Base-by-base conservation (phyloP, 2,888 invertebrate genomes). In the Panopea generosa region DNA sequence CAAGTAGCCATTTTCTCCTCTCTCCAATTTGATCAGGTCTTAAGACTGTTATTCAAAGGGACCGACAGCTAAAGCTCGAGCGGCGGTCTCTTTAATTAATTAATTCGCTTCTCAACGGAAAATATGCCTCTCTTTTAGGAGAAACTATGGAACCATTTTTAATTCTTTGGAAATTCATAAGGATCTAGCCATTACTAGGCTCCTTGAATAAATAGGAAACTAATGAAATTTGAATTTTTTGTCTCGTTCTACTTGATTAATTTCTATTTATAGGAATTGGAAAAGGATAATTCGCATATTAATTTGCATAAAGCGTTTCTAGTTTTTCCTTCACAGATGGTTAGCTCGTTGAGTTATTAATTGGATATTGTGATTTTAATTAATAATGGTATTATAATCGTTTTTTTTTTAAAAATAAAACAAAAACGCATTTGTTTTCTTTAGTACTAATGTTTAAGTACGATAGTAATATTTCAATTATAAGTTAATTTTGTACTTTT, bases 161-260 rank as follows among this genome's bases (percentile, higher is more conserved):
- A 74, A 74, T 78, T 70, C 70, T 71, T 52, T 27, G 50, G 43
- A 67, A 78, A 77, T 72, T 77, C 77, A 77, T 77, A 68, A 65
- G 72, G 56, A 52, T 24, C 69, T 70, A 49, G 59, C 52, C 62
- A 75, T 57, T 33, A 52, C 22, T 47, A 56, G 66, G 59, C 26
- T 65, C 50, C 81, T 81, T 81, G 60, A 77, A 72, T 69, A 81
- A 81, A 81, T 74, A 81, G 61, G 55, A 43, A 38, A 52, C 74
- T 75, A 72, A 77, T 77, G 71, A 76, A 76, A 43, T 56, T 52
- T 45, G 55, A 59, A 69, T 59, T 65, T 68, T 66, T 62, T 52
- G 52, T 50, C 62, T 69, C 57, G 63, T 62, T 57, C 26, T 56
- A 65, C 62, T 73, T 77, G 77, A 77, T 77, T 77, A 77, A 73